phyloP scores from a whole-genome alignment of 2,888 invertebrate genomes.

The Ischnura elegans region DNA sequence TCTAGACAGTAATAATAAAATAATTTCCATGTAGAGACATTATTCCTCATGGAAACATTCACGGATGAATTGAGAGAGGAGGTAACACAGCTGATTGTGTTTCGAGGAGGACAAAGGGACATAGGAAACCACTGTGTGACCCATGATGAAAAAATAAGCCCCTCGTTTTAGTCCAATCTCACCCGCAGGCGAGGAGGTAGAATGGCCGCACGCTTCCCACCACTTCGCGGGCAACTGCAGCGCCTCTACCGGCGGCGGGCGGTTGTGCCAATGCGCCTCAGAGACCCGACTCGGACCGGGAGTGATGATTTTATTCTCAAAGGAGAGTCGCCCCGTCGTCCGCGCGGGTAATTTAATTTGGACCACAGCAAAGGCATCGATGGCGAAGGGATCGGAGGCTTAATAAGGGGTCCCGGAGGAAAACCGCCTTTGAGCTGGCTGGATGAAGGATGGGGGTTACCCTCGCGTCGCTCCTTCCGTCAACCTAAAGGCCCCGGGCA shows the following conservation, averaged over 20 bases:
- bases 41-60: not conserved
- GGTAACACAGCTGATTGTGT: not conserved
- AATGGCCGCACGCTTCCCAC: not conserved
- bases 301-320: slow-evolving; percentile 11
- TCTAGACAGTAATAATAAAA: too few relatives aligned
- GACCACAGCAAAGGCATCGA: slow-evolving; percentile 33
- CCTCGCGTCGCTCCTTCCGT: not conserved
- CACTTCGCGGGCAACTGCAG: not conserved
- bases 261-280: not conserved
- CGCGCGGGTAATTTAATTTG: slow-evolving; percentile 41
- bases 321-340: not conserved
- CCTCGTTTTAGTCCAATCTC: not conserved
- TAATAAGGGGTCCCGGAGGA: not conserved
- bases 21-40: not conserved
- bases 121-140: not conserved
- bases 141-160: not conserved
- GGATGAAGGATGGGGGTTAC: not conserved
- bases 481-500: slow-evolving; percentile 15
- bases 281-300: not conserved
- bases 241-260: not conserved
- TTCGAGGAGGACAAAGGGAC: not conserved
- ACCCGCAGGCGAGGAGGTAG: not conserved
- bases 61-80: not conserved
- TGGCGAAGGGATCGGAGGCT: slow-evolving; percentile 11
- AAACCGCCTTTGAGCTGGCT: not conserved